Base-by-base conservation (phyloP, 2,888 invertebrate species). In the Elmis aenea region DNA sequence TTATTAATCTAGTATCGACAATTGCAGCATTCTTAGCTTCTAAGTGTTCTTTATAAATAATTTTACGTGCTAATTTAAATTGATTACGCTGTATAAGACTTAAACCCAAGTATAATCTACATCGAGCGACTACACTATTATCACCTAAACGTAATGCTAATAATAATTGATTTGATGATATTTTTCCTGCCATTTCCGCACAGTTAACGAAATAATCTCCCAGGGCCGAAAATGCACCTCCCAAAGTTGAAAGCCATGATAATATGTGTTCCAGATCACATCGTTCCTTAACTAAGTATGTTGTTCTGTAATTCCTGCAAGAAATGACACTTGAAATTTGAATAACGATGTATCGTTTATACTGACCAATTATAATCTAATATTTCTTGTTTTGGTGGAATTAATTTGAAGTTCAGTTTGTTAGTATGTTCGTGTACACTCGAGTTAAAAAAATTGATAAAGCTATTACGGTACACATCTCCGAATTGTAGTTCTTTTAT, bases 161-260 rank as follows among this genome's bases (percentile, higher is more conserved):
- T 57, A 75, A 75, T 44, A 94, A 75, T 62, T 97, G 96, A 43
- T 83, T 75, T 10, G 82, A 31, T 6, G 95, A 93, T 64, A 94
- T 93, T 60, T 81, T 79, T 0, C 90, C 92, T 15, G 96, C 96
- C 55, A 83, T 83, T 57, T 84, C 76, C 8, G 95, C 94, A 71
- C 84, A 90, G 56, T 79, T 70, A 32, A 74, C 70, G 66, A 84
- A 85, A 57, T 87, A 81, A 61, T 96, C 95, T 2, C 96, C 97
- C 33, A 97, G 72, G 1, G 95, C 89, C 2, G 96, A 96, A 67
- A 89, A 96, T 1, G 93, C 96, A 26, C 96, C 96, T 2, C 96
- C 97, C 9, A 97, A 74, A 1, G 97, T 96, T 11, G 95, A 96
- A 13, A 97, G 68, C 92, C 94, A 94, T 10, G 93, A 92, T 74